phyloP scores from a whole-genome alignment of 2,888 invertebrate genomes.

The Metalampra italica region DNA sequence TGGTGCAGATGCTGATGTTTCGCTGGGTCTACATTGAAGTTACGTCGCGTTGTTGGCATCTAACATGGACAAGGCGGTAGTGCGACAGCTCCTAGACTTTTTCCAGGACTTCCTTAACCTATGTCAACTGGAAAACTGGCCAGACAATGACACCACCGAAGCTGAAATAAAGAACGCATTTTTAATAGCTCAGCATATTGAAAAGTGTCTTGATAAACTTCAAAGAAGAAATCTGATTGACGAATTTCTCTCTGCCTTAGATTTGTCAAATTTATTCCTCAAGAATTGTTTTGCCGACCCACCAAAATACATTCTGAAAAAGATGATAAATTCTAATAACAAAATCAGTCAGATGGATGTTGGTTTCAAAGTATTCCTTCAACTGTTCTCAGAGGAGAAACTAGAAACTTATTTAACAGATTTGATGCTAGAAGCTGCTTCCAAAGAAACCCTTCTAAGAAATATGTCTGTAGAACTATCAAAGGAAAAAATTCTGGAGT shows the following conservation, averaged over 20 bases:
- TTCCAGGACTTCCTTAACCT: constrained; percentile 74
- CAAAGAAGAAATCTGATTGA: constrained; percentile 56
- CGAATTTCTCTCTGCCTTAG: constrained; percentile 51
- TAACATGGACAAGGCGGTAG: constrained; percentile 55
- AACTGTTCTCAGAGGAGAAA: constrained; percentile 47
- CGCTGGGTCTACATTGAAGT: constrained; percentile 55
- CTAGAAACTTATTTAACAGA: constrained; percentile 50
- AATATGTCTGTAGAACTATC: constrained; percentile 40
- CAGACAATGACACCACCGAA: constrained; percentile 49
- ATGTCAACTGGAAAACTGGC: constrained; percentile 70
- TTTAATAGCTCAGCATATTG: constrained; percentile 72
- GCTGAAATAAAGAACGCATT: constrained; percentile 75
- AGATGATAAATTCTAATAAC: constrained; percentile 51
- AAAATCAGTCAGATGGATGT: constrained; percentile 44
- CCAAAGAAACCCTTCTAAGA: constrained; percentile 49
- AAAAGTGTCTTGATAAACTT: constrained; percentile 68
- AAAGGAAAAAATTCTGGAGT: constrained; percentile 38
- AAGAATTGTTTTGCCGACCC: constrained; percentile 55
- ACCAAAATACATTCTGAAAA: constrained; percentile 55
- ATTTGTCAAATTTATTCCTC: constrained; percentile 30
- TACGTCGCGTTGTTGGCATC: constrained; percentile 31
- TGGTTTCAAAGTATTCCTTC: constrained; percentile 47
- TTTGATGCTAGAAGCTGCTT: constrained; percentile 59
- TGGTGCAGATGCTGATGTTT: constrained; percentile 64
- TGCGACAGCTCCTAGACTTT: constrained; percentile 67